phyloP scores from a whole-genome alignment of 1,140 invertebrate genomes.

The Lutraria rhynchaena region DNA sequence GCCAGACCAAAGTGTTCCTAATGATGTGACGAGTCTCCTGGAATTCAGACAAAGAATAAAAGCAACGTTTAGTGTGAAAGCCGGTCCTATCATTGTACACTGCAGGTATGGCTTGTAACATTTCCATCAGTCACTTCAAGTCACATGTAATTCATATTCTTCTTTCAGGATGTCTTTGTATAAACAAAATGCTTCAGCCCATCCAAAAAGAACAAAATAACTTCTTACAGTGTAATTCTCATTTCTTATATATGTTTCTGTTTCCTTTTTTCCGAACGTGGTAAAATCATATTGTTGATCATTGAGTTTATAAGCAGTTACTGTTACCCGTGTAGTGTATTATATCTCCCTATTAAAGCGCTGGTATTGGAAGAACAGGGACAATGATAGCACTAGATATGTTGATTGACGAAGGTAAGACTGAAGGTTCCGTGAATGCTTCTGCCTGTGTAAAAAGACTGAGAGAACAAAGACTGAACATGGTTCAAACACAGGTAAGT shows the following conservation, averaged over 20 bases:
- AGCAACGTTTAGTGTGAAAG: background rate
- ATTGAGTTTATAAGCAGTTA: no score
- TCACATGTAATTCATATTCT: no score
- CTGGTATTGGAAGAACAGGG: constrained; percentile 80
- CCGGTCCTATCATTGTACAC: constrained; percentile 9
- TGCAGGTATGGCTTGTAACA: constrained; percentile 39
- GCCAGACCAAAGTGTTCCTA: constrained; percentile 3
- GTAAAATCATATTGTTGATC: no score
- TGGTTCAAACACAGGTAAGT: constrained; percentile 79
- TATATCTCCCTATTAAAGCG: constrained; percentile 71
- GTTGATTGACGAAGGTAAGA: constrained; percentile 68
- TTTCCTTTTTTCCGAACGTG: no score
- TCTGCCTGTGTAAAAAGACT: constrained; percentile 73
- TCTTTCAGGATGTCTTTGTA: no score
- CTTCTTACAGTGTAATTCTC: no score
- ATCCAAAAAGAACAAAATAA: no score
- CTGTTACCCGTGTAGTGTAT: no score
- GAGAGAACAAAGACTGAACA: constrained; percentile 74
- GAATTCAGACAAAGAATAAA: constrained; percentile 80
- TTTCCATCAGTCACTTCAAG: no score
- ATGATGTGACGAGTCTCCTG: constrained; percentile 5
- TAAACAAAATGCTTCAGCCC: no score
- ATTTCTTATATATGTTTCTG: no score
- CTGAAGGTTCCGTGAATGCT: constrained; percentile 70
- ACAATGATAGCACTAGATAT: constrained; percentile 80